These are phyloP conservation scores for Drosophila murphyi DNA, from an alignment of 1,140 invertebrate species.

Conservation along the genomic window DNA sequence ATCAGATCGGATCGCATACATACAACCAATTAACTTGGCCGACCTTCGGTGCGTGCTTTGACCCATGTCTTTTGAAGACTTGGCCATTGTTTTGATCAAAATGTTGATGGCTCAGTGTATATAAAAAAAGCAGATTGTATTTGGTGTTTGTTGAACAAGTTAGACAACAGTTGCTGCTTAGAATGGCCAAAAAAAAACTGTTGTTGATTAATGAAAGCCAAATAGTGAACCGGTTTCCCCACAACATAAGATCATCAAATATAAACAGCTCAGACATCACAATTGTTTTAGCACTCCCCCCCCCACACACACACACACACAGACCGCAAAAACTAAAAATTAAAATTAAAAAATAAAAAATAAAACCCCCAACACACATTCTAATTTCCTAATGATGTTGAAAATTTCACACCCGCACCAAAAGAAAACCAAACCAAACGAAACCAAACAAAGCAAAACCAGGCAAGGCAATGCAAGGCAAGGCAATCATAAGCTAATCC, in stretches of 20 bases:
- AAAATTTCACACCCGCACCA: slow-evolving; percentile 57
- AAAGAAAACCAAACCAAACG: neutral
- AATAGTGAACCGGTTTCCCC: slow-evolving; percentile 58
- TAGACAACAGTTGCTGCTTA: slow-evolving; percentile 51
- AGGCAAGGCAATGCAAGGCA: too few species aligned
- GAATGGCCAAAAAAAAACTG: slow-evolving; percentile 35
- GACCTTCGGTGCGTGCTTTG: slow-evolving; percentile 74
- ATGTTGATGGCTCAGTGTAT: slow-evolving; percentile 40
- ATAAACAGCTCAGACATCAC: slow-evolving; percentile 18
- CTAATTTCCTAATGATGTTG: slow-evolving; percentile 7
- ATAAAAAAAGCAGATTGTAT: slow-evolving; percentile 34
- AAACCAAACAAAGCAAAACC: too few species aligned
- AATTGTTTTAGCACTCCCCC: neutral
- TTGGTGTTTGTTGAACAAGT: slow-evolving; percentile 64
- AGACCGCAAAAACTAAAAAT: too few species aligned
- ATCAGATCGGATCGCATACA: neutral
- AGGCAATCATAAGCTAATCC: slow-evolving; percentile 11
- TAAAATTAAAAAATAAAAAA: neutral
- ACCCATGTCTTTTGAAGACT: slow-evolving; percentile 47
- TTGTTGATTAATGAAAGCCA: slow-evolving; percentile 68
- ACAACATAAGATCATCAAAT: slow-evolving; percentile 58
- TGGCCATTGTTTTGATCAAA: slow-evolving; percentile 50
- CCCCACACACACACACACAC: too few species aligned
- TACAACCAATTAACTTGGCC: slow-evolving; percentile 11
- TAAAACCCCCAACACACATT: slow-evolving; percentile 14